Base-by-base conservation (phyloP, 1,140 invertebrate genomes). In the Drosophila obscura region DNA sequence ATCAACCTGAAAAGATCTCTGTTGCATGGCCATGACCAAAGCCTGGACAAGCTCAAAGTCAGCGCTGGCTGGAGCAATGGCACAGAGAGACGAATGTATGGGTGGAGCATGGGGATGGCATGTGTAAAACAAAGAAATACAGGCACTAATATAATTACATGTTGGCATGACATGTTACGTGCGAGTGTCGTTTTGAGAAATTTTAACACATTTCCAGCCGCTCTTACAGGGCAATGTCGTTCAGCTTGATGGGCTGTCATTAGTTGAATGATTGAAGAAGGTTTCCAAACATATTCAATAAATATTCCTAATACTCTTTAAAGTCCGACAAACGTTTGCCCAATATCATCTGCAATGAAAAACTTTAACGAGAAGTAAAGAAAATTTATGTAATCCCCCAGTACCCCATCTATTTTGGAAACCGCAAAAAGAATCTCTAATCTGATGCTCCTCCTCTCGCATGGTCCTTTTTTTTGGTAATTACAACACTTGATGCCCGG, bases 121-220 rank as follows among this genome's bases (percentile, higher is more conserved):
- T 67, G 72, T 60, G 67, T 65, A 65, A 78, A 85, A 78, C 80
- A 80, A 80, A 80, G 63, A 59, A 65, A 85, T 61, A 63, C 78
- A 53, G 61, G 41, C 65, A 84, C 77, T 85, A 88, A 83, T 73
- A 88, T 87, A 88, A 87, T 87, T 87, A 87, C 77, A 87, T 77
- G 83, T 71, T 83, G 48, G 67, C 83, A 87, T 87, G 83, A 88
- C 76, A 87, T 83, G 82, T 87, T 79, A 88, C 82, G 82, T 87
- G 83, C 83, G 63, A 87, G 61, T 82, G 78, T 82, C 74, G 78
- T 53, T 77, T 59, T 74, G 50, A 62, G 49, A 58, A 65, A 74
- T 80, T 77, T 80, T 76, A 80, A 83, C 80, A 84, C 72, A 72
- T 80, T 77, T 50, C 22, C 4, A 39, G 16, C 4, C 50, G 1